Conservation (phyloP, 2,797 vertebrate genomes). For the Avahi laniger region DNA sequence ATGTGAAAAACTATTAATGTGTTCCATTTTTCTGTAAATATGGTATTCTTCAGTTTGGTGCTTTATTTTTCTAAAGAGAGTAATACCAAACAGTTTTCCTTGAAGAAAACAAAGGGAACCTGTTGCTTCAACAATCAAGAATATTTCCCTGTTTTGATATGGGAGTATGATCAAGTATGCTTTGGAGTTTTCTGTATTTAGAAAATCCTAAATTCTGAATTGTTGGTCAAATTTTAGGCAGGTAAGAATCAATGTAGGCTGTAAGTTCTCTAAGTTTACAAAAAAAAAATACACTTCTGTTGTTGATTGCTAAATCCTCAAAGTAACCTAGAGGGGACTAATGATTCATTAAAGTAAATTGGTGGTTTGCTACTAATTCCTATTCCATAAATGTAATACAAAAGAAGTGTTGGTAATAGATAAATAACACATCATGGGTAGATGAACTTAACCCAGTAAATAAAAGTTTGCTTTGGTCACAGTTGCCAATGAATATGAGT, state of each 20-base stretch:
- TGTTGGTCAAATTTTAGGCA: neutral
- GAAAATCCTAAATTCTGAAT: conserved; percentile 15
- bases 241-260: neutral
- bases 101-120: neutral
- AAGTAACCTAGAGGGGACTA: neutral
- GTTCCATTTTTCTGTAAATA: conserved; percentile 65
- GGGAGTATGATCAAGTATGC: neutral
- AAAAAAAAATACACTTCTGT: neutral
- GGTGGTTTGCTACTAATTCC: neutral
- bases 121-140: neutral
- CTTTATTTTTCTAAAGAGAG: neutral
- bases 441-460: neutral
- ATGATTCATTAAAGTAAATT: neutral
- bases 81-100: neutral
- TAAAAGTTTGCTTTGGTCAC: conserved; percentile 45
- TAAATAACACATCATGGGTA: neutral
- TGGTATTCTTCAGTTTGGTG: no score
- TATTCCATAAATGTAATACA: neutral
- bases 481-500: conserved; percentile 44
- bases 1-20: conserved; percentile 64
- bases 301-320: neutral
- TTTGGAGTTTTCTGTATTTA: neutral
- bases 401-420: neutral
- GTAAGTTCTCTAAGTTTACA: neutral
- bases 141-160: neutral